Evolutionary conservation across 1,140 invertebrate genomes (phyloP), one percentile per base, ranked within the genome.

Genomic region (Drosophila mayri): DNA sequence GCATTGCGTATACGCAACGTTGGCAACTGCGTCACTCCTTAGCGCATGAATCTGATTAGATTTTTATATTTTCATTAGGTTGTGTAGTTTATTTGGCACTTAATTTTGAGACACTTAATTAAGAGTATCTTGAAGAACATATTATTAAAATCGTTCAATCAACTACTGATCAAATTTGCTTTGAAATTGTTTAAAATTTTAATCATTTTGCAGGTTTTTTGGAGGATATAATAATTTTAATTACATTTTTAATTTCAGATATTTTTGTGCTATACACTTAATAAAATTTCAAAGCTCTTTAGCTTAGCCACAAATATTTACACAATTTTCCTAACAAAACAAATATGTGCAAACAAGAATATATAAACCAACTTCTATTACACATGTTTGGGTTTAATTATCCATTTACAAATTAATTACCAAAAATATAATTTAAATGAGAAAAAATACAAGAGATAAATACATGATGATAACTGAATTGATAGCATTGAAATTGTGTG

Each of bases 1-100:
- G 32, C 20, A 65, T 75, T 80, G 79, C 61, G 63, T 61, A 75
- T 79, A 61, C 78, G 61, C 78, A 41, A 38, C 62, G 41, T 77
- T 35, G 66, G 41, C 22, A 43, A 16, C 20, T 4, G n/a, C 12
- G 22, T n/a, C 12, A 22, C 35, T 40, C 1, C 14, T n/a, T 16
- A 5, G 9, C 14, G 32, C 52, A 22, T 37, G 9, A 55, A 20
- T 37, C 30, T 22, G 52, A 54, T 54, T 37, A 37, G 12, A 54
- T 54, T 22, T 54, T 54, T 37, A 54, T 37, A 54, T 54, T 37
- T 54, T 37, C 16, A 54, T 54, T 22, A 16, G 22, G 20, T 8
- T 37, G 12, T 37, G 12, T 37, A 54, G 18, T 54, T 20, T 12
- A 9, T 37, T 37, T 16, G 12, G 50, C 14, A 14, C 18, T 37